phyloP scores from a whole-genome alignment of 2,888 invertebrate genomes.

The Metopia argyrocephala region DNA sequence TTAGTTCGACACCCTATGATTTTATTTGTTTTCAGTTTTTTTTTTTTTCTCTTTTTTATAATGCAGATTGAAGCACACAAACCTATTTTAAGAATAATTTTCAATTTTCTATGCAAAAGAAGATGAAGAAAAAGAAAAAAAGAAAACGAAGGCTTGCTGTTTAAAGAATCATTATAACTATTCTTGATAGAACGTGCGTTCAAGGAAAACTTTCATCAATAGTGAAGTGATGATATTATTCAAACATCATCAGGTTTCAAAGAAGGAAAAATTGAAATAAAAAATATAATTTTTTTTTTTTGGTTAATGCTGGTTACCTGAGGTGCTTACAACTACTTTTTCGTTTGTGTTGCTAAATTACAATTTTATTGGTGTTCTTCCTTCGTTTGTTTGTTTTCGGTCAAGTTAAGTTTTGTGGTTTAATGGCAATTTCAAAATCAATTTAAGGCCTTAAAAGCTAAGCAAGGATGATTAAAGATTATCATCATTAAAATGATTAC shows the following conservation, averaged over 20 bases:
- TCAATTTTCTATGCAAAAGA: constrained; percentile 38
- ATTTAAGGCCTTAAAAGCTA: constrained; percentile 21
- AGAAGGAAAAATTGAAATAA: too few relatives aligned
- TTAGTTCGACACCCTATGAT: too few relatives aligned
- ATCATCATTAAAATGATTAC: background rate
- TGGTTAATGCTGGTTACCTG: background rate
- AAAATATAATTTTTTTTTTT: background rate
- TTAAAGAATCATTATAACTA: constrained; percentile 48
- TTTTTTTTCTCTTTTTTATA: too few relatives aligned
- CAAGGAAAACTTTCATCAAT: constrained; percentile 20
- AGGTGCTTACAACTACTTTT: background rate
- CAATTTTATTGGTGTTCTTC: background rate
- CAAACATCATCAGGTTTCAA: constrained; percentile 2
- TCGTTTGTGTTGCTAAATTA: background rate
- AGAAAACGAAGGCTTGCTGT: background rate
- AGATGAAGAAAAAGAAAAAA: too few relatives aligned
- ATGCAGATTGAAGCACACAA: too few relatives aligned
- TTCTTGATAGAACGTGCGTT: constrained; percentile 45
- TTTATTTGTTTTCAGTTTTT: too few relatives aligned
- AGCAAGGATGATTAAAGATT: background rate
- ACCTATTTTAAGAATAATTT: constrained; percentile 16
- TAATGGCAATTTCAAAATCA: constrained; percentile 34
- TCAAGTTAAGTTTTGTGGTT: constrained; percentile 46
- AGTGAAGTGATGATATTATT: constrained; percentile 10
- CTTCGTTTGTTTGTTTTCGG: constrained; percentile 26